phyloP scores from a whole-genome alignment of 2,797 vertebrate genomes.

The Microctenopoma lineatum region DNA sequence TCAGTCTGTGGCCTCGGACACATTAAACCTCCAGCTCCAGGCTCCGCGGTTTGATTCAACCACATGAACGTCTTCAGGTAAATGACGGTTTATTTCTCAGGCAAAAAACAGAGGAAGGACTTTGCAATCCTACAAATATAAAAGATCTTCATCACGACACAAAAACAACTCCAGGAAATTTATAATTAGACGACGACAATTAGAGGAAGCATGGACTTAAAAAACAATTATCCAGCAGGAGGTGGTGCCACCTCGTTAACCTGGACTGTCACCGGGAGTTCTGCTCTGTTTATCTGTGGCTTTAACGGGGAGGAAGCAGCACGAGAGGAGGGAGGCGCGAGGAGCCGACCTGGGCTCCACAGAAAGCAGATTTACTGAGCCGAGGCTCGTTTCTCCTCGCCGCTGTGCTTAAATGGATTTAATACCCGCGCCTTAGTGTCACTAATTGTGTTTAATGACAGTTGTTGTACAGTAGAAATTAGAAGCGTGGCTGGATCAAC shows the following conservation, averaged over 20 bases:
- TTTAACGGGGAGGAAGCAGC: conserved; percentile 15
- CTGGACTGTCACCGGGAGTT: conserved; percentile 20
- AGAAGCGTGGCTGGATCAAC: conserved; percentile 28
- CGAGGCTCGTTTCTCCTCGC: conserved; percentile 33
- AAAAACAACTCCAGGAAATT: conserved; percentile 26
- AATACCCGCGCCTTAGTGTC: conserved; percentile 3
- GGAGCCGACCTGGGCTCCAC: conserved; percentile 11
- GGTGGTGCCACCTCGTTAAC: conserved; percentile 5
- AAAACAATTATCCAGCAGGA: conserved; percentile 32
- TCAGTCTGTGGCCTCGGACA: conserved; percentile 14
- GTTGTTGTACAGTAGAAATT: conserved; percentile 25
- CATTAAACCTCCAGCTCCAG: conserved; percentile 2
- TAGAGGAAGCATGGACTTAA: conserved; percentile 32
- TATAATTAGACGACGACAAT: conserved; percentile 41
- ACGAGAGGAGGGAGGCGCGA: background rate
- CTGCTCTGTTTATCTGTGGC: conserved; percentile 39
- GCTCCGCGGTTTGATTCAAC: background rate
- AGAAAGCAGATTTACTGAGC: conserved; percentile 15
- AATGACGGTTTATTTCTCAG: background rate
- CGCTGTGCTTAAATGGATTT: conserved; percentile 36
- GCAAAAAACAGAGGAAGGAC: too few relatives aligned
- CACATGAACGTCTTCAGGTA: background rate
- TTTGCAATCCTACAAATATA: background rate
- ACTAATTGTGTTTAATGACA: conserved; percentile 36
- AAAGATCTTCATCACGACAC: conserved; percentile 1